Evolutionary conservation across 2,113 vertebrate genomes (phyloP).

Genomic region (Pelodiscus sinensis): DNA sequence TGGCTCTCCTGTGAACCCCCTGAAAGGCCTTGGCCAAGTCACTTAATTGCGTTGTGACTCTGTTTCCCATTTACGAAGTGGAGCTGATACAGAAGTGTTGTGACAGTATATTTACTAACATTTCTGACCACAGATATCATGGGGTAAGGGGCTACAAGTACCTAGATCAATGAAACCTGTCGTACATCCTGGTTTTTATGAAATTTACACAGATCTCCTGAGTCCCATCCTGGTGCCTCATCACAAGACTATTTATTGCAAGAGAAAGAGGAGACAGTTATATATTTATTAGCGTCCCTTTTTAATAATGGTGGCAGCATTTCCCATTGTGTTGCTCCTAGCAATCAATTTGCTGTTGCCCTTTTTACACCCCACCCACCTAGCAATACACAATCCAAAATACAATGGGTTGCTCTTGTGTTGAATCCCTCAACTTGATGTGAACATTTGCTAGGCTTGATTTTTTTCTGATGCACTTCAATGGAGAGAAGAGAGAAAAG

Average conservation of each 20-base stretch:
- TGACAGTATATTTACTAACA: background rate
- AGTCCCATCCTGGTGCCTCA: background rate
- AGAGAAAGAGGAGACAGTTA: background rate
- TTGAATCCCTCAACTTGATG: constrained; percentile 27
- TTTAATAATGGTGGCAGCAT: constrained; percentile 14
- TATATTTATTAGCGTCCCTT: constrained; percentile 6
- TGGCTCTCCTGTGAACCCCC: rapidly evolving
- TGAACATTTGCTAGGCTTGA: constrained; percentile 15
- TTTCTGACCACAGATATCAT: background rate
- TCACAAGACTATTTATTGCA: background rate
- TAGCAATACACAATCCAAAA: constrained; percentile 12
- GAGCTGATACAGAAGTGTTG: background rate
- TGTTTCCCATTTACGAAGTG: background rate
- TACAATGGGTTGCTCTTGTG: constrained; percentile 33
- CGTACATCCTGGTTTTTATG: background rate
- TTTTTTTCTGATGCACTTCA: constrained; percentile 40
- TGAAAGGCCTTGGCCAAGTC: rapidly evolving
- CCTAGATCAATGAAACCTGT: background rate
- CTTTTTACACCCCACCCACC: background rate
- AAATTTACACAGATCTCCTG: background rate
- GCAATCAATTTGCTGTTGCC: constrained; percentile 7
- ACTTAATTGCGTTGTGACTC: background rate
- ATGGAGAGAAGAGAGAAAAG: constrained; percentile 62
- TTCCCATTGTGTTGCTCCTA: constrained; percentile 24
- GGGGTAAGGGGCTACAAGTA: background rate